Evolutionary conservation across 1,140 invertebrate genomes (phyloP).

Genomic region (Dendrolimus punctatus): DNA sequence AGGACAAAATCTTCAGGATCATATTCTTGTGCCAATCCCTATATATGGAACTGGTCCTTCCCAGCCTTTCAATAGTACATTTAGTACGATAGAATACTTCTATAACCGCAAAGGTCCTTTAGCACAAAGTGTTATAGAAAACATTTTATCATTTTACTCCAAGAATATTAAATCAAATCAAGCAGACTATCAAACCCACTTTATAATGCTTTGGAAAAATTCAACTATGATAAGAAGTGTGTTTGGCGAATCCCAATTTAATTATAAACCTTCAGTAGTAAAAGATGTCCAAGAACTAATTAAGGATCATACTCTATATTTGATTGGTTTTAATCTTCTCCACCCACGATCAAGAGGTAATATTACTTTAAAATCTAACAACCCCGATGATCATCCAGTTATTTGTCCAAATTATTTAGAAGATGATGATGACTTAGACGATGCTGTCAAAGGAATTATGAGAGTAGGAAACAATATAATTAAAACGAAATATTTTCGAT

Average conservation of each 20-base stretch:
- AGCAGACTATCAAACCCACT: slow-evolving; percentile 24
- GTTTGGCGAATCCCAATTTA: slow-evolving; percentile 23
- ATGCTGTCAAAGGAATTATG: slow-evolving; percentile 74
- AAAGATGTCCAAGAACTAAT: slow-evolving; percentile 49
- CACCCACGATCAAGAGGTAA: slow-evolving; percentile 69
- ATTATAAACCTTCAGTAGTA: slow-evolving; percentile 31
- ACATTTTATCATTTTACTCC: too few relatives aligned
- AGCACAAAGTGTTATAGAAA: slow-evolving; percentile 14
- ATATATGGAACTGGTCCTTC: slow-evolving; percentile 32
- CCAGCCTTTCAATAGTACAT: slow-evolving; percentile 14
- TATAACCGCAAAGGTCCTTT: slow-evolving; percentile 39
- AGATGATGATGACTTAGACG: slow-evolving; percentile 78
- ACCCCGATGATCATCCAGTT: slow-evolving; percentile 75
- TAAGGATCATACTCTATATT: slow-evolving; percentile 45
- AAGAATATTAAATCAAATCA: too few relatives aligned
- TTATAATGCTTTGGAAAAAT: slow-evolving; percentile 26
- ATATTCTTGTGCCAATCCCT: slow-evolving; percentile 40
- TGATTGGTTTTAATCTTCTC: slow-evolving; percentile 53
- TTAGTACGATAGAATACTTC: slow-evolving; percentile 37
- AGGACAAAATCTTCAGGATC: slow-evolving; percentile 80
- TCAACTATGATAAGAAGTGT: slow-evolving; percentile 10
- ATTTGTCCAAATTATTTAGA: slow-evolving; percentile 87
- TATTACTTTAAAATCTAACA: slow-evolving; percentile 48
- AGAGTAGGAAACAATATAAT: slow-evolving; percentile 40
- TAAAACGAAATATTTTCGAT: slow-evolving; percentile 54